Conservation (phyloP, 2,797 vertebrate species). For the Prunella strophiata region DNA sequence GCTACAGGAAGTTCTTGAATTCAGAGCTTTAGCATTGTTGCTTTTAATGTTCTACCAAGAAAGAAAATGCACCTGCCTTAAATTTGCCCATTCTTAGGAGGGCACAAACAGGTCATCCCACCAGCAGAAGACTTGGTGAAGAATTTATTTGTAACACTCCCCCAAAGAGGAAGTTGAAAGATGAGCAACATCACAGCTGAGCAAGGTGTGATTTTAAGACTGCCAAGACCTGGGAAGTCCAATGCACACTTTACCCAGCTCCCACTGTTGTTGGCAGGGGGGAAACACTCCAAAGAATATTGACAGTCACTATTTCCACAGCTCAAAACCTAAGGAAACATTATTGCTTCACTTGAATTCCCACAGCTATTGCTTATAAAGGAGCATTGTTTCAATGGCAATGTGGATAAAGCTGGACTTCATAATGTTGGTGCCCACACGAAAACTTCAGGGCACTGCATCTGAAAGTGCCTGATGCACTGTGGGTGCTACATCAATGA, state of each 20-base stretch:
- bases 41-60: not conserved
- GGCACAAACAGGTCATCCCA: not conserved
- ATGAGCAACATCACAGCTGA: not conserved
- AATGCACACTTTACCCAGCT: not conserved
- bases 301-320: not conserved
- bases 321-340: conserved; percentile 15
- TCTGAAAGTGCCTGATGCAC: not conserved
- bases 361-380: not conserved
- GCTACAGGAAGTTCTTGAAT: not conserved
- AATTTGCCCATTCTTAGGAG: not conserved
- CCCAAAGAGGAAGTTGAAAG: not conserved
- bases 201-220: not conserved
- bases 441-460: not conserved
- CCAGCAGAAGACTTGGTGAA: not conserved
- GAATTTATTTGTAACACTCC: not conserved
- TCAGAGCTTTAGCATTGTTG: not conserved
- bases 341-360: not conserved
- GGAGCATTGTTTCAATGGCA: not conserved
- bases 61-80: not conserved
- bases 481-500: not conserved
- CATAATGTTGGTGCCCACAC: rapidly evolving
- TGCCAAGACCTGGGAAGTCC: not conserved
- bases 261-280: not conserved
- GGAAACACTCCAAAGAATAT: not conserved
- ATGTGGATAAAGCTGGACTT: not conserved